These are phyloP conservation scores for Pantelozetes paolii DNA, from an alignment of 2,888 invertebrate genomes.

Conservation along the genomic window DNA sequence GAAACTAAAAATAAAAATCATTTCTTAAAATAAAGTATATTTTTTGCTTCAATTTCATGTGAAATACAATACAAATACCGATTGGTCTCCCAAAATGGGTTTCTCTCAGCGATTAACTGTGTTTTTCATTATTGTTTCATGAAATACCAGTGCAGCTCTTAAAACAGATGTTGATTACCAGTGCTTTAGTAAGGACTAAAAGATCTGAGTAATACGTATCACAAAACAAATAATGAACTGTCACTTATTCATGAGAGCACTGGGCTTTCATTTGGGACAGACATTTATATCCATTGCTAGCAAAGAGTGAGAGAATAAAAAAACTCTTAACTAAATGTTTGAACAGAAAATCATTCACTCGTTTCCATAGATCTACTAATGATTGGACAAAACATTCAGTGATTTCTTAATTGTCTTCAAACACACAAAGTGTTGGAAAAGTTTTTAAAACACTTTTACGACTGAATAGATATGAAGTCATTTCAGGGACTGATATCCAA, in stretches of 20 bases:
- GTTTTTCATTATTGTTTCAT: conserved; percentile 8
- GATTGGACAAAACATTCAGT: not conserved
- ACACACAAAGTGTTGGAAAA: not conserved
- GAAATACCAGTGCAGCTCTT: not conserved
- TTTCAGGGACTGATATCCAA: too few relatives aligned
- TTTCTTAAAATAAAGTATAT: not conserved
- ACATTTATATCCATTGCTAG: not conserved
- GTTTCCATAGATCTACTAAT: not conserved
- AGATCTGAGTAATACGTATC: not conserved
- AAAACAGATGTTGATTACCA: conserved; percentile 9
- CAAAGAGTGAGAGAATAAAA: too few relatives aligned
- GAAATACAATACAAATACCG: not conserved
- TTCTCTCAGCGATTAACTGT: not conserved
- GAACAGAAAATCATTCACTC: not conserved
- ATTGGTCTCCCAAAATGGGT: not conserved
- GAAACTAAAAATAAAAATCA: not conserved
- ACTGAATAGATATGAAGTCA: too few relatives aligned
- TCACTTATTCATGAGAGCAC: conserved; percentile 12
- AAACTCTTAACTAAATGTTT: not conserved
- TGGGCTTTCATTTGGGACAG: conserved; percentile 1
- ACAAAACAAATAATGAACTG: not conserved
- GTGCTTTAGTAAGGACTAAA: not conserved
- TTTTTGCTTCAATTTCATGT: not conserved
- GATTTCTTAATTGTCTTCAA: not conserved
- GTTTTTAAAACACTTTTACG: too few relatives aligned